These are phyloP conservation scores for Philopotamus ludificatus DNA, from an alignment of 1,140 invertebrate species.

Conservation along the genomic window DNA sequence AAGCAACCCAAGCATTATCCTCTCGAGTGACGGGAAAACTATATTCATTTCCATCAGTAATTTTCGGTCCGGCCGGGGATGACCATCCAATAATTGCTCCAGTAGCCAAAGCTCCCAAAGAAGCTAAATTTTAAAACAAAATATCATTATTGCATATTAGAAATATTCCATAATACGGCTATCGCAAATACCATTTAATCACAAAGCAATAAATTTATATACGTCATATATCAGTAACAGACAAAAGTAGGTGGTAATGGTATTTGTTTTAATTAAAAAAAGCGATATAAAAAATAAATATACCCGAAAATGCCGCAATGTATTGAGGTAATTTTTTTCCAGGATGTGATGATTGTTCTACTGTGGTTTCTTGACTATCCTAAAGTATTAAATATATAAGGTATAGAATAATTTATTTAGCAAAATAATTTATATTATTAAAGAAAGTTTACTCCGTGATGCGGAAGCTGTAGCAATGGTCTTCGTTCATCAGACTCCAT, in stretches of 20 bases:
- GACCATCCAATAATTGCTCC: slow-evolving; percentile 75
- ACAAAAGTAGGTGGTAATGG: too few relatives aligned
- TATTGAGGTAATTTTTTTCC: slow-evolving; percentile 66
- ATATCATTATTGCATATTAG: slow-evolving; percentile 3
- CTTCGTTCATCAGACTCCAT: background rate
- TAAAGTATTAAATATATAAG: too few relatives aligned
- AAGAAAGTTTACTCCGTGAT: background rate
- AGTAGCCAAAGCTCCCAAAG: slow-evolving; percentile 57
- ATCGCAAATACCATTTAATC: too few relatives aligned
- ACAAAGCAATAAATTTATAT: too few relatives aligned
- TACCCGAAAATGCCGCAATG: slow-evolving; percentile 63
- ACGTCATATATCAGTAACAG: too few relatives aligned
- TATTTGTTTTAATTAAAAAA: too few relatives aligned
- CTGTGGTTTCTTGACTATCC: slow-evolving; percentile 53
- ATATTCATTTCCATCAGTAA: slow-evolving; percentile 55
- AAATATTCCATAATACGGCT: too few relatives aligned
- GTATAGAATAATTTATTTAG: too few relatives aligned
- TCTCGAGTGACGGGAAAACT: slow-evolving; percentile 52
- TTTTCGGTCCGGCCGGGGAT: slow-evolving; percentile 64
- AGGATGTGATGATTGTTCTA: slow-evolving; percentile 48
- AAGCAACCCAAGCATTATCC: slow-evolving; percentile 71
- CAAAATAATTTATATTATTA: background rate
- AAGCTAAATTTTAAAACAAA: slow-evolving; percentile 51
- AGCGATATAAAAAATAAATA: too few relatives aligned
- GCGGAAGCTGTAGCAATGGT: background rate